These are phyloP conservation scores for Aphelinus certus DNA, from an alignment of 1,140 invertebrate species.

Conservation along the genomic window DNA sequence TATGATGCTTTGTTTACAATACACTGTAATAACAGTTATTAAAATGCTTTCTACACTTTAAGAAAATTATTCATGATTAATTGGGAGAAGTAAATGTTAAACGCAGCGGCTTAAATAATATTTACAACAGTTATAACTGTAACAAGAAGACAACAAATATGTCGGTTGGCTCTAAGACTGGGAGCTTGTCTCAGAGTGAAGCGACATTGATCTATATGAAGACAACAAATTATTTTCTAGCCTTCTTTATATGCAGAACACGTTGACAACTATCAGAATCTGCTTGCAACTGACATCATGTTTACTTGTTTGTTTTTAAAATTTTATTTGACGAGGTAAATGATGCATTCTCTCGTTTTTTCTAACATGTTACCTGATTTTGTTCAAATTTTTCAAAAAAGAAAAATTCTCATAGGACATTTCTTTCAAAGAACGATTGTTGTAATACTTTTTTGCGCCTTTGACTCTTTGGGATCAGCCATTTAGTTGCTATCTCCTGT, in stretches of 20 bases:
- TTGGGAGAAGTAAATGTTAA: conserved; percentile 22
- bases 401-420: conserved; percentile 3
- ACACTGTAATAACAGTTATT: conserved; percentile 16
- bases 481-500: conserved; percentile 66
- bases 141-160: conserved; percentile 33
- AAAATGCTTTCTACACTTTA: conserved; percentile 8
- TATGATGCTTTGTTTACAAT: conserved; percentile 17
- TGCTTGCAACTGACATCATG: conserved; percentile 10
- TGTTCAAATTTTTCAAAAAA: conserved; percentile 14
- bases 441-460: conserved; percentile 33
- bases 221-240: conserved; percentile 10
- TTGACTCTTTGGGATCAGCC: conserved; percentile 3
- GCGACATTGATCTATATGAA: conserved; percentile 26
- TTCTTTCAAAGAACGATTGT: conserved; percentile 27
- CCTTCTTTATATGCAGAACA: conserved; percentile 15
- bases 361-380: not conserved
- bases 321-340: not conserved
- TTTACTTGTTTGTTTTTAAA: conserved; percentile 19
- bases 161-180: conserved; percentile 27
- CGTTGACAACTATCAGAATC: conserved; percentile 12
- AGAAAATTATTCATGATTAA: conserved; percentile 5
- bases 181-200: conserved; percentile 26
- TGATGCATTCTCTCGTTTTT: conserved; percentile 17
- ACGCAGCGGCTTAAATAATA: conserved; percentile 33
- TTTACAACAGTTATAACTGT: conserved; percentile 38